Evolutionary conservation across 2,888 invertebrate species (phyloP), one percentile per base, ranked within the genome.

Genomic region (Odontocolon sp.): DNA sequence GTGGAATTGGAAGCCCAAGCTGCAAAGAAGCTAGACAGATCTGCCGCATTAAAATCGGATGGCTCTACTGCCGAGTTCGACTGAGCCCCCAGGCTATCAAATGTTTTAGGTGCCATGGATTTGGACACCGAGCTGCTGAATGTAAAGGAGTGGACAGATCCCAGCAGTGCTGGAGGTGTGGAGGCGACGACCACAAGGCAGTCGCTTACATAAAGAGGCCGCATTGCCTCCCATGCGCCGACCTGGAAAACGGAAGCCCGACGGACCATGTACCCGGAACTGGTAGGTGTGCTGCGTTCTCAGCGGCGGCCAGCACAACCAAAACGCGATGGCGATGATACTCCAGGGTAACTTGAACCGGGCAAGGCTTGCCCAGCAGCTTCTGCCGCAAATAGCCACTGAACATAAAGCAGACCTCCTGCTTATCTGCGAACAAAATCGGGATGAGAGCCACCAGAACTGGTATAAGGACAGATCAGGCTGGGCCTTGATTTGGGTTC

Each of bases 291-390:
- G 40, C 45, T 16, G 45, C 45, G 21, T 45, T 45, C 21, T 4
- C 18, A 1, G 21, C 45, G 4, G 21, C 45, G 45, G 45, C 21
- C 45, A 45, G 45, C 9, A 45, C 45, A 6, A 45, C 21, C 45
- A 45, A 2, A 45, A 45, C 21, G 45, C 45, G 45, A 45, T 45
- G 45, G 45, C 45, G 45, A 21, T 45, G 21, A 45, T 45, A 18
- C 16, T 42, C 1, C 42, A 42, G 8, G 42, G 42, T 2, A 42
- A 42, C 42, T 8, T 42, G 42, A 42, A 42, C 14, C 42, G 42
- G 9, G 14, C 42, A 18, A 42, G 42, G 9, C 42, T 18, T 42
- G 40, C 42, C 16, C 14, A 42, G 16, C 42, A 42, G 42, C 42
- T 42, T 11, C 42, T 42, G 14, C 42, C 16, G 11, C 42, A 42